Evolutionary conservation across 2,113 vertebrate genomes (phyloP), one percentile per base, ranked within the genome.

Genomic region (Rafetus swinhoei): DNA sequence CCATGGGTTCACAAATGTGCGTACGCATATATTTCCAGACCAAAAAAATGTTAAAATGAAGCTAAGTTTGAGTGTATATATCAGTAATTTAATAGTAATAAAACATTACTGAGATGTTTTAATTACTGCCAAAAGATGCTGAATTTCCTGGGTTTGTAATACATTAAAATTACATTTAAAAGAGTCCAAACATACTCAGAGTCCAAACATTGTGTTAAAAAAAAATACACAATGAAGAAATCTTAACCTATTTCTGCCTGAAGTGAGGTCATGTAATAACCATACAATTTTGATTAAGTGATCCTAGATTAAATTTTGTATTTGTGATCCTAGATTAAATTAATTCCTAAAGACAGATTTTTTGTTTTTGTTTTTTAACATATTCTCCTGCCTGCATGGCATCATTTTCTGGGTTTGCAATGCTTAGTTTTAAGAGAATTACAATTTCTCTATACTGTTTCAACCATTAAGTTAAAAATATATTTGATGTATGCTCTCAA

Each of bases 351-450:
- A 59, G 0, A 8, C 2, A 2, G 18, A 9, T 82, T 83, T 93
- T 96, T 93, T 89, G 90, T 95, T 94, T 87, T 52, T 56, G 92
- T 94, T 85, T 80, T 82, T 84, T 86, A 93, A 56, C 60, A 90
- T 94, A 90, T 94, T 90, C 90, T 80, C 84, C 76, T 65, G 82
- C 39, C 88, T 83, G 15, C 45, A n/a, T 72, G 45, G 13, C 90
- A 91, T 81, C n/a, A 76, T 60, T 93, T 93, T 88, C 94, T 74
- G 86, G 76, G 2, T 35, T 82, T 45, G 84, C 22, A 69, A 90
- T 50, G 9, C 62, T 74, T 86, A 85, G 4, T 92, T 85, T 84
- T 35, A 72, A 85, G 93, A 83, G 32, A 55, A 11, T 93, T 77
- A 85, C 35, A 84, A 89, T 93, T 93, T 52, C 93, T 87, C 94